These are phyloP conservation scores for Leguminivora glycinivorella DNA, from an alignment of 1,140 invertebrate genomes.

Conservation along the genomic window DNA sequence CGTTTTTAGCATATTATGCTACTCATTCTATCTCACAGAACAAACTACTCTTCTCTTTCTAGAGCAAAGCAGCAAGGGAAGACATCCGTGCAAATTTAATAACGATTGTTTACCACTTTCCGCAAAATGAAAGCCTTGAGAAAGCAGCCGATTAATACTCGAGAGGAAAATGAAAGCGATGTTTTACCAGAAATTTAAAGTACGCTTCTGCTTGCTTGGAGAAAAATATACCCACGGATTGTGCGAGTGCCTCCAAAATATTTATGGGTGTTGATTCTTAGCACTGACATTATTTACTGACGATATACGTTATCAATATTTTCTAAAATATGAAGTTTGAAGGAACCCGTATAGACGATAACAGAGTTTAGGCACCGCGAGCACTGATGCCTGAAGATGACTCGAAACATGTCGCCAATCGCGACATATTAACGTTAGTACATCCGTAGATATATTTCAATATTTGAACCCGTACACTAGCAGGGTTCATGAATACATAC, in stretches of 20 bases:
- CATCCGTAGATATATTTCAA: no score
- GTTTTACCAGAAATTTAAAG: slow-evolving; percentile 32
- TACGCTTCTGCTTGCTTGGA: background rate
- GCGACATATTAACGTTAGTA: no score
- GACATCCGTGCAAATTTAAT: slow-evolving; percentile 73
- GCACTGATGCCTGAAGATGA: no score
- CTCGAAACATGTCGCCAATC: no score
- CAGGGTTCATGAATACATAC: slow-evolving; percentile 30
- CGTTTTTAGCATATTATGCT: slow-evolving; percentile 41
- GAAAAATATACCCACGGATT: background rate
- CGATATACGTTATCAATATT: background rate
- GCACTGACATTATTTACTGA: background rate
- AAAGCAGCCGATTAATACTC: slow-evolving; percentile 56
- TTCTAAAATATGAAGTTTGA: background rate
- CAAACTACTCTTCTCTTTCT: slow-evolving; percentile 52
- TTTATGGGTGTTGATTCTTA: background rate
- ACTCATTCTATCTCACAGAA: slow-evolving; percentile 41
- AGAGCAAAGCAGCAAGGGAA: slow-evolving; percentile 52
- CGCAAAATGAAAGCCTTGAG: slow-evolving; percentile 64
- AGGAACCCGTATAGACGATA: no score
- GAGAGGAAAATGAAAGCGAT: slow-evolving; percentile 45
- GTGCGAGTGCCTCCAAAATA: background rate
- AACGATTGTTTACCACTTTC: slow-evolving; percentile 72
- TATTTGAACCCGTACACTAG: no score
- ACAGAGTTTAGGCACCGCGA: no score